A percentile compares a stretch with the other conserved stretches of the same genome.
phyloP scores from a whole-genome alignment of 2,797 vertebrate species.

The Phrynocephalus forsythii region DNA sequence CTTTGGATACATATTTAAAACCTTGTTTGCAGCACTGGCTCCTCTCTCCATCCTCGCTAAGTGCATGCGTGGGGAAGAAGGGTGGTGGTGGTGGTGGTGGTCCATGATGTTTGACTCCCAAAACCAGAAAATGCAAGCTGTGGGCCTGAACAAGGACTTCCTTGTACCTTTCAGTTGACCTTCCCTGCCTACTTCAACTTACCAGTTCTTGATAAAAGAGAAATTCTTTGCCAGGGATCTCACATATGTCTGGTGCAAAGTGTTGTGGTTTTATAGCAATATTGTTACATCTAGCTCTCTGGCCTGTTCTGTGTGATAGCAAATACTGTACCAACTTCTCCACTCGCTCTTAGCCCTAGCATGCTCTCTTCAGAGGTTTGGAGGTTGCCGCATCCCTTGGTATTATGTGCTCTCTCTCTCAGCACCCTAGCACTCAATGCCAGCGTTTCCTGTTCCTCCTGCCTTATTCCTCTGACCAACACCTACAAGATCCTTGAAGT shows the following conservation, averaged over 20 bases:
- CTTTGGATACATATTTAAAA: background rate
- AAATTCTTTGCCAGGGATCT: background rate
- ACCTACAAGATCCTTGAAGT: background rate
- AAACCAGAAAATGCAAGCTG: background rate
- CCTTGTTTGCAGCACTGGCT: background rate
- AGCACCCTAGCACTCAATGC: background rate
- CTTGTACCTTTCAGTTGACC: background rate
- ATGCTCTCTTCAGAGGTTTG: background rate
- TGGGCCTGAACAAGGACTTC: background rate
- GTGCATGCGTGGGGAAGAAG: background rate
- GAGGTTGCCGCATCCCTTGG: background rate
- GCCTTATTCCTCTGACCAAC: background rate
- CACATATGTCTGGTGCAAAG: background rate
- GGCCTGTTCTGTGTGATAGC: background rate
- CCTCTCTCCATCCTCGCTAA: background rate
- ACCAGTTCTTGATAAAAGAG: background rate
- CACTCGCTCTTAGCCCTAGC: background rate
- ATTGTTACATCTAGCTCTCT: background rate
- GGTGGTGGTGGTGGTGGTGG: no score
- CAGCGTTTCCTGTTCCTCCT: background rate
- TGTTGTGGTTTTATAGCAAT: background rate
- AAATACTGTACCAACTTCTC: background rate
- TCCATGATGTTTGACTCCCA: background rate
- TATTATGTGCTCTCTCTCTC: background rate
- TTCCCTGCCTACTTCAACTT: background rate